A percentile compares a stretch with the other conserved stretches of the same genome.
Evolutionary conservation across 2,113 vertebrate species (phyloP).

Genomic region (Ptyas mucosa): DNA sequence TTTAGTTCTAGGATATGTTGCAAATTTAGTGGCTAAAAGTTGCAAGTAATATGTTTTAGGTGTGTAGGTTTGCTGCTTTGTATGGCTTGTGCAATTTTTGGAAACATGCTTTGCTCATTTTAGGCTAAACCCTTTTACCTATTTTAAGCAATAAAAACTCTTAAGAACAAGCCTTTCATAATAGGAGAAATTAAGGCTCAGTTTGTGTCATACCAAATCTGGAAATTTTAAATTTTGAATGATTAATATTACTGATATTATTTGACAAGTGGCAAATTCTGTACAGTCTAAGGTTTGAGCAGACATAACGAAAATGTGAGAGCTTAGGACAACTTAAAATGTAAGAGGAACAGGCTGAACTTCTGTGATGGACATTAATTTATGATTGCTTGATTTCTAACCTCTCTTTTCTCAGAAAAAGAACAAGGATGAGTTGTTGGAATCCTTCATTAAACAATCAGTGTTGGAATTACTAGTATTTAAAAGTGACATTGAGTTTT

Average conservation of each 20-base stretch:
- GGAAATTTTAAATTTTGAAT: background rate
- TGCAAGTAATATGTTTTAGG: background rate
- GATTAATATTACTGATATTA: background rate
- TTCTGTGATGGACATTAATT: background rate
- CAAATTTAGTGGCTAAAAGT: slow-evolving; percentile 35
- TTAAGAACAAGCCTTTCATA: background rate
- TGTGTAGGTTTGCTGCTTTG: slow-evolving; percentile 19
- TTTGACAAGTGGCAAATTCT: background rate
- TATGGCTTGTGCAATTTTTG: background rate
- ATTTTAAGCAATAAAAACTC: background rate
- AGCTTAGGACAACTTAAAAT: background rate
- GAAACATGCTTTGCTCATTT: slow-evolving; percentile 4
- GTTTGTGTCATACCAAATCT: background rate
- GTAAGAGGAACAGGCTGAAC: background rate
- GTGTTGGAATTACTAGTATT: background rate
- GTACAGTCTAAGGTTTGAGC: background rate
- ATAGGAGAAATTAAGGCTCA: background rate
- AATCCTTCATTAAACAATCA: background rate
- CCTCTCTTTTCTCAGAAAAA: background rate
- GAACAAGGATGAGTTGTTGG: background rate
- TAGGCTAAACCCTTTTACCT: slow-evolving; percentile 4
- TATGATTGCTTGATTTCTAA: background rate
- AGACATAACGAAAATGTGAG: background rate
- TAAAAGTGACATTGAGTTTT: background rate
- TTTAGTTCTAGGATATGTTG: slow-evolving; percentile 20